phyloP scores from a whole-genome alignment of 2,888 invertebrate species.

The Drosophila siamana region DNA sequence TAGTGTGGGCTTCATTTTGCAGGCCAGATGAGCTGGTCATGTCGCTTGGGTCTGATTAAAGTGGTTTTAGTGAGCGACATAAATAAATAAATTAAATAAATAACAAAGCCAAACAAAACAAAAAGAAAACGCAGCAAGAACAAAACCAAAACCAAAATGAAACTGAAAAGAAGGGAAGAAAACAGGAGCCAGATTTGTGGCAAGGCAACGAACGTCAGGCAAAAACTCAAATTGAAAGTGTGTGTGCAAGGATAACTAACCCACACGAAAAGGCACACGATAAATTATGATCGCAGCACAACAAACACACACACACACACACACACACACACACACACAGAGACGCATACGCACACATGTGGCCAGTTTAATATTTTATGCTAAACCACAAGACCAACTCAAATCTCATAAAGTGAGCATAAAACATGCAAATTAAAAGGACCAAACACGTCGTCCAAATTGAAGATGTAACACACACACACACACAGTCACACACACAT shows the following conservation, averaged over 20 bases:
- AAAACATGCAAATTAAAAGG: constrained; percentile 82
- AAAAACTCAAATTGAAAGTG: constrained; percentile 75
- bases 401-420: constrained; percentile 82
- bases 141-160: constrained; percentile 7
- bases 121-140: constrained; percentile 9
- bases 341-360: constrained; percentile 51
- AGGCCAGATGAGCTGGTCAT: constrained; percentile 61
- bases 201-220: constrained; percentile 41
- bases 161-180: constrained; percentile 6
- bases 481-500: constrained; percentile 36
- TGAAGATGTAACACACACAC: constrained; percentile 45
- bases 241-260: constrained; percentile 23
- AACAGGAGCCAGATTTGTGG: constrained; percentile 56
- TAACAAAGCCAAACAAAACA: constrained; percentile 42
- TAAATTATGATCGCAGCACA: constrained; percentile 77
- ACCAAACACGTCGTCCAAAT: constrained; percentile 75
- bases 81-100: constrained; percentile 77
- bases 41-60: constrained; percentile 67
- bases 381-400: constrained; percentile 73
- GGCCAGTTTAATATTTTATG: constrained; percentile 79
- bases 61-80: constrained; percentile 71
- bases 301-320: constrained; percentile 21
- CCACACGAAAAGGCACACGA: constrained; percentile 44
- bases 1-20: constrained; percentile 54
- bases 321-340: too few species aligned